Conservation (phyloP, 1,140 invertebrate species). For the Drosophila azteca region DNA sequence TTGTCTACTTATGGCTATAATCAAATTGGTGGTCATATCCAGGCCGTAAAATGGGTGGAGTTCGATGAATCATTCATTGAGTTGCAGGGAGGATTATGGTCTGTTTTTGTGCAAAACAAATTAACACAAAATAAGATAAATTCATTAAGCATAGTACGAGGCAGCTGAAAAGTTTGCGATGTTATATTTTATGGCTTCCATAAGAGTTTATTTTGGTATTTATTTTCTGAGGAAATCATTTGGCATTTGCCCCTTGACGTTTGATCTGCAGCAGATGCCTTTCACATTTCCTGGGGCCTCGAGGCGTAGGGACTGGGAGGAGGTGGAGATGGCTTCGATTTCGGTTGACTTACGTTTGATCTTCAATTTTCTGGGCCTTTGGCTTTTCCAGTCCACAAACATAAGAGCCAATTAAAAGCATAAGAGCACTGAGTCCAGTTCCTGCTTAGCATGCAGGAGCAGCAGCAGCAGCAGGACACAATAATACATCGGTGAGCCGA, state of each 20-base stretch:
- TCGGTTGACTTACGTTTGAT: constrained; percentile 51
- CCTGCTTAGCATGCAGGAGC: constrained; percentile 63
- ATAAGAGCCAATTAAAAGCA: constrained; percentile 74
- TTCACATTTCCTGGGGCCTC: background rate
- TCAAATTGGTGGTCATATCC: constrained; percentile 63
- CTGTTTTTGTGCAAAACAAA: constrained; percentile 31
- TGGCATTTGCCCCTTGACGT: too few relatives aligned
- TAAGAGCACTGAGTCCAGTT: constrained; percentile 21
- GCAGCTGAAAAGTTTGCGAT: too few relatives aligned
- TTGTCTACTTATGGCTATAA: constrained; percentile 70
- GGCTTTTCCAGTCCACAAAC: constrained; percentile 34
- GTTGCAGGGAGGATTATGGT: constrained; percentile 24
- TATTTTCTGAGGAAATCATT: background rate
- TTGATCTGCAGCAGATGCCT: background rate
- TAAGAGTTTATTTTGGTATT: background rate
- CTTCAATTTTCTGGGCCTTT: constrained; percentile 58
- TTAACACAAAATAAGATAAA: constrained; percentile 24
- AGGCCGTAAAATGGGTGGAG: constrained; percentile 1
- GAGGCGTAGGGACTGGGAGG: too few relatives aligned
- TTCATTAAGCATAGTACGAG: background rate
- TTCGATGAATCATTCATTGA: constrained; percentile 55
- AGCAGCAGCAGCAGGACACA: constrained; percentile 31
- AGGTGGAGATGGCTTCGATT: constrained; percentile 6
- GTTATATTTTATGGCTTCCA: too few relatives aligned
- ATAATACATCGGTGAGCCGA: constrained; percentile 74